Evolutionary conservation across 2,888 invertebrate species (phyloP).

Genomic region (Apodemia mormo): DNA sequence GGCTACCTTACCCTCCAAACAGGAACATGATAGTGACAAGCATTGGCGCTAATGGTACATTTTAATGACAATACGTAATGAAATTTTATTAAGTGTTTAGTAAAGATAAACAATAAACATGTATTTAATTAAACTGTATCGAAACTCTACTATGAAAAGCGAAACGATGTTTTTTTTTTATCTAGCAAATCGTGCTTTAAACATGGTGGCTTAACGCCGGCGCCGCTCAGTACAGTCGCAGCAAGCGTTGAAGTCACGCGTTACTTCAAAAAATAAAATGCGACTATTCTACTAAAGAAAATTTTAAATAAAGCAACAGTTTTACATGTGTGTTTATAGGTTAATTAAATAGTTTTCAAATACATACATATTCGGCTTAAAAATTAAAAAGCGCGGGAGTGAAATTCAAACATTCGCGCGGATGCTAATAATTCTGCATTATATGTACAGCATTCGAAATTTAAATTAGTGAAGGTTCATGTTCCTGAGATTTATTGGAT

Average conservation of each 20-base stretch:
- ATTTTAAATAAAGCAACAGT: neutral
- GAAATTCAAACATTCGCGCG: conserved; percentile 55
- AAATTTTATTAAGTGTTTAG: too few relatives aligned
- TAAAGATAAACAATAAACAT: too few relatives aligned
- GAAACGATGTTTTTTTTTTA: conserved; percentile 57
- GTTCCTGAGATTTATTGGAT: conserved; percentile 57
- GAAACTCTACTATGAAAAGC: conserved; percentile 49
- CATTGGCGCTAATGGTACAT: too few relatives aligned
- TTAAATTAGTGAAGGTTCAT: conserved; percentile 63
- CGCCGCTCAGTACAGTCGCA: conserved; percentile 64
- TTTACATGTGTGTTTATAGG: neutral
- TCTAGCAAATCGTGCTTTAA: conserved; percentile 63
- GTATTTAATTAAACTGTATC: neutral
- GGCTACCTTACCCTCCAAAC: too few relatives aligned
- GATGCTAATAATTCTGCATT: conserved; percentile 57
- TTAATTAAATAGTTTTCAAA: neutral
- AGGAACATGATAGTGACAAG: too few relatives aligned
- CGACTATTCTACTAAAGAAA: conserved; percentile 31
- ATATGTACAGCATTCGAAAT: conserved; percentile 50
- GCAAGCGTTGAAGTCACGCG: conserved; percentile 65
- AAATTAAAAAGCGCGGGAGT: conserved; percentile 53
- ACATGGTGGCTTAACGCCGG: conserved; percentile 62
- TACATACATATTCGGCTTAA: neutral
- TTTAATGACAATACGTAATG: too few relatives aligned
- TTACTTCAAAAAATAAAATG: conserved; percentile 42